phyloP scores from a whole-genome alignment of 2,888 invertebrate species.

The Caenorhabditis sp. region DNA sequence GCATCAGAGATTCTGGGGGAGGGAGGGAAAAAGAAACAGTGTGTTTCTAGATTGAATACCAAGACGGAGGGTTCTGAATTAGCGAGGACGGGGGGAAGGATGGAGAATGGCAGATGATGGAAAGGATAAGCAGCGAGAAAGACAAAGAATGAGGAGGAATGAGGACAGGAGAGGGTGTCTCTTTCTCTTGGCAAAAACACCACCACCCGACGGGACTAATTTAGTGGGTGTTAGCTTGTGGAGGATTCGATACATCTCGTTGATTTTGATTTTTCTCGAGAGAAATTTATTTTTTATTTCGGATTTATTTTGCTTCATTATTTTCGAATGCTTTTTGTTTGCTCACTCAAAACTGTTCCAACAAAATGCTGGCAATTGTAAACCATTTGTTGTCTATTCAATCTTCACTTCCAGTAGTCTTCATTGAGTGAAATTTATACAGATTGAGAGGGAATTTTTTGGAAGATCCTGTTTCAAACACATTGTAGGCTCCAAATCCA shows the following conservation, averaged over 20 bases:
- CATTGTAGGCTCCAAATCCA: no score
- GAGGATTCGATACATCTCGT: background rate
- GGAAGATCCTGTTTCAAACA: no score
- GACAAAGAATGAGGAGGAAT: background rate
- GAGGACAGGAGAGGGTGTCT: no score
- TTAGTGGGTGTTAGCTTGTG: background rate
- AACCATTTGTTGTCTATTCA: no score
- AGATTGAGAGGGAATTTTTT: no score
- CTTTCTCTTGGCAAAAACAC: slow-evolving; percentile 11
- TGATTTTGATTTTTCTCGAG: background rate
- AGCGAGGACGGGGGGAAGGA: slow-evolving; percentile 14
- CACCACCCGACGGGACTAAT: background rate
- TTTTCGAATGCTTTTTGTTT: no score
- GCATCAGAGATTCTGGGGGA: background rate
- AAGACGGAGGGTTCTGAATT: background rate
- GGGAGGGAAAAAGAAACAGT: background rate
- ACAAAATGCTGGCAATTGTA: no score
- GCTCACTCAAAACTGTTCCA: no score
- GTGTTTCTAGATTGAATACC: slow-evolving; percentile 48
- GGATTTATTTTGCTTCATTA: no score
- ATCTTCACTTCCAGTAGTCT: no score
- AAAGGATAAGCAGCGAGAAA: slow-evolving; percentile 13
- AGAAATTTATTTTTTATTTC: background rate
- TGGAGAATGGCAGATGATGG: slow-evolving; percentile 19
- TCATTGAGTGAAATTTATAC: no score